Conservation (phyloP, 2,888 invertebrate species). For the Troides helena region DNA sequence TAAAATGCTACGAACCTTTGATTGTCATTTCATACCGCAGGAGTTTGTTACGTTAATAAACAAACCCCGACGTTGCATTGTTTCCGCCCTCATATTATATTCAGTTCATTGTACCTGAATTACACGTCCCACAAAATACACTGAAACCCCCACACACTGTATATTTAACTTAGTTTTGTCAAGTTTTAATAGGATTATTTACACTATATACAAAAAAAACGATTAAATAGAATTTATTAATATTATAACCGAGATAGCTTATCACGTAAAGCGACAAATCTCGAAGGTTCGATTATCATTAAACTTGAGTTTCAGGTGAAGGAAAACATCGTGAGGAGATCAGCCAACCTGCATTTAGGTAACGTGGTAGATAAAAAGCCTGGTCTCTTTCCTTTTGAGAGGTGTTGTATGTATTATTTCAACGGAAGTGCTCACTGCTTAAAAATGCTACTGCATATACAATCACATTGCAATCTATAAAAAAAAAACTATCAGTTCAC, state of each 20-base stretch:
- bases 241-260: background rate
- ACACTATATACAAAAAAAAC: background rate
- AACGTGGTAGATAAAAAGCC: no score
- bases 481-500: background rate
- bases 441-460: background rate
- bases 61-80: slow-evolving; percentile 14
- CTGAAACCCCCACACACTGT: background rate
- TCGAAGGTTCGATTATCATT: no score
- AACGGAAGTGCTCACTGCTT: no score
- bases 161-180: background rate
- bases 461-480: background rate
- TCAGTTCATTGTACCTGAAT: slow-evolving; percentile 13
- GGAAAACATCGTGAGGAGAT: no score
- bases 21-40: slow-evolving; percentile 16
- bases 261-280: background rate
- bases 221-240: background rate
- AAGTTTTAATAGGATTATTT: background rate
- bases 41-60: slow-evolving; percentile 17
- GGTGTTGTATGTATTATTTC: background rate
- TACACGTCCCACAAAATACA: background rate
- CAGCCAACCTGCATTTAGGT: no score
- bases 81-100: slow-evolving; percentile 9
- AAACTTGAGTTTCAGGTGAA: no score
- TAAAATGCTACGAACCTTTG: slow-evolving; percentile 6
- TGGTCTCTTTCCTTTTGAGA: no score